A percentile compares a stretch with the other conserved stretches of the same genome.
Evolutionary conservation across 2,797 vertebrate species (phyloP).

Genomic region (Arrhamphus sclerolepis): DNA sequence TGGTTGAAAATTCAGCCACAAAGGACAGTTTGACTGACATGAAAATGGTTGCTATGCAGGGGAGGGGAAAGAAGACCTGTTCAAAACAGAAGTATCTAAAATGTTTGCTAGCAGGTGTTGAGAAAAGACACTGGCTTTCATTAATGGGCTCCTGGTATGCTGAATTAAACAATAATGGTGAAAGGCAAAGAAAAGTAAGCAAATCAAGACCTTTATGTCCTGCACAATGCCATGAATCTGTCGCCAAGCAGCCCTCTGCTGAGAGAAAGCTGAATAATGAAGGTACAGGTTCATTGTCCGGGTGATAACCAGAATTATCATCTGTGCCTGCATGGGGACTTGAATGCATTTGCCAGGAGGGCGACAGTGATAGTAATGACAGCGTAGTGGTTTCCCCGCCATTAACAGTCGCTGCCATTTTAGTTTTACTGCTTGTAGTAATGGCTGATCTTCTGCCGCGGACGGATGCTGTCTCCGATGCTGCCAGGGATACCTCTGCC

Average conservation of each 20-base stretch:
- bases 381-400: constrained; percentile 33
- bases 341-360: constrained; percentile 39
- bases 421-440: constrained; percentile 61
- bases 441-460: constrained; percentile 44
- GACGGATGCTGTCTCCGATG: background rate
- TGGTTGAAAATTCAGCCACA: constrained; percentile 34
- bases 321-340: constrained; percentile 43
- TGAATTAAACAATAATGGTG: constrained; percentile 32
- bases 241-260: constrained; percentile 26
- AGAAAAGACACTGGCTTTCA: constrained; percentile 10
- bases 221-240: constrained; percentile 36
- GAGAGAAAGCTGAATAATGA: constrained; percentile 38
- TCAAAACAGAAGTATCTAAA: background rate
- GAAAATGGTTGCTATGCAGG: constrained; percentile 30
- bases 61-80: constrained; percentile 10
- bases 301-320: constrained; percentile 56
- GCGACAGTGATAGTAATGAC: constrained; percentile 46
- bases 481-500: constrained; percentile 53
- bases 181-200: constrained; percentile 36
- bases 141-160: constrained; percentile 24
- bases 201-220: constrained; percentile 39
- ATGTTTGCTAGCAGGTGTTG: background rate
- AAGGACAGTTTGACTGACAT: constrained; percentile 36
- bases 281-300: constrained; percentile 57
- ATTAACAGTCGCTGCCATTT: constrained; percentile 68